Percentiles rank a stretch among this genome's conserved stretches.
Evolutionary conservation across 2,888 invertebrate genomes (phyloP).

Genomic region (Rhogogaster chlorosoma): DNA sequence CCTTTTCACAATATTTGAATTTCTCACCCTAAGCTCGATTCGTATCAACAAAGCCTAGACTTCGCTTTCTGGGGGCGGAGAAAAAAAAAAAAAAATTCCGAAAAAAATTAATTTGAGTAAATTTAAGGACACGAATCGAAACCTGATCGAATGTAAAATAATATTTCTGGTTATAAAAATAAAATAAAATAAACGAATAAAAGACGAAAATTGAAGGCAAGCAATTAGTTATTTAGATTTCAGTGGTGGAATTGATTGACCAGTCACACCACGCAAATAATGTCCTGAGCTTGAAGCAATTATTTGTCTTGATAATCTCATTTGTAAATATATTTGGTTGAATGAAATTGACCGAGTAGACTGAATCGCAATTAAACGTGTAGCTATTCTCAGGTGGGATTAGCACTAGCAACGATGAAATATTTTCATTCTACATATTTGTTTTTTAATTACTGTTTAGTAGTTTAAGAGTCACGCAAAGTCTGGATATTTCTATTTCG

Average conservation of each 20-base stretch:
- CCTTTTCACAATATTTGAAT: constrained; percentile 13
- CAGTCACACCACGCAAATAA: constrained; percentile 6
- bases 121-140: neutral
- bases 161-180: neutral
- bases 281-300: neutral
- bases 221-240: neutral
- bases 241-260: neutral
- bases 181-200: neutral
- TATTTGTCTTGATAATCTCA: constrained; percentile 8
- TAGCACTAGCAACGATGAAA: neutral
- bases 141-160: neutral
- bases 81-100: neutral
- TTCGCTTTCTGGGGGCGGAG: neutral
- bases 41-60: neutral
- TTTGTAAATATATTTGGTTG: neutral
- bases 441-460: neutral
- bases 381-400: neutral
- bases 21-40: neutral
- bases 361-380: neutral
- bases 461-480: neutral
- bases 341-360: neutral
- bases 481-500: neutral
- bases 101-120: neutral
- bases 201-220: neutral
- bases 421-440: neutral